Conservation (phyloP, 2,797 vertebrate genomes). For the Emydoidea blandingii region DNA sequence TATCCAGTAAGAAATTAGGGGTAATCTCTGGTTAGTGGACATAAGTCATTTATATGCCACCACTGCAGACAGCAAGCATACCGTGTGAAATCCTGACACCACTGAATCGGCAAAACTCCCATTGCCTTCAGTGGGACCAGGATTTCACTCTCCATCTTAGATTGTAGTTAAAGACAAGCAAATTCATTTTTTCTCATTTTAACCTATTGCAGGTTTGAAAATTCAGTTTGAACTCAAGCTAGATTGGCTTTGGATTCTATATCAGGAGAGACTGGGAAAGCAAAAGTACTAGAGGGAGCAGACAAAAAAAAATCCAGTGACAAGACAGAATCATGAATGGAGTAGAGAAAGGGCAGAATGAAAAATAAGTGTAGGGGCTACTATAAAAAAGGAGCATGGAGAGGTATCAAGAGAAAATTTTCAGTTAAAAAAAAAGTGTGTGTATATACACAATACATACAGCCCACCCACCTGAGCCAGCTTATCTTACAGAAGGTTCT, state of each 20-base stretch:
- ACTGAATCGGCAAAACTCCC: background rate
- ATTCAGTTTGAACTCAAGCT: background rate
- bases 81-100: background rate
- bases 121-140: background rate
- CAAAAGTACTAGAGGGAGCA: background rate
- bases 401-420: background rate
- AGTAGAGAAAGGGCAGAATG: background rate
- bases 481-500: background rate
- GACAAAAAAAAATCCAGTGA: background rate
- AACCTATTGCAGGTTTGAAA: background rate
- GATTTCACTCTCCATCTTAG: background rate
- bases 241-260: background rate
- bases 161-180: background rate
- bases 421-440: background rate
- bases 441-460: background rate
- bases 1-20: background rate
- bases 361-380: background rate
- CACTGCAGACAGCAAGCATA: background rate
- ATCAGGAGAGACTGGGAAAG: background rate
- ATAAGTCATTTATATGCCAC: background rate
- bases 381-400: background rate
- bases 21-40: background rate
- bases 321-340: background rate
- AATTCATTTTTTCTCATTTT: background rate
- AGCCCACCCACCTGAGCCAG: background rate